Conservation (phyloP, 2,113 vertebrate genomes). For the Chloebia gouldiae region DNA sequence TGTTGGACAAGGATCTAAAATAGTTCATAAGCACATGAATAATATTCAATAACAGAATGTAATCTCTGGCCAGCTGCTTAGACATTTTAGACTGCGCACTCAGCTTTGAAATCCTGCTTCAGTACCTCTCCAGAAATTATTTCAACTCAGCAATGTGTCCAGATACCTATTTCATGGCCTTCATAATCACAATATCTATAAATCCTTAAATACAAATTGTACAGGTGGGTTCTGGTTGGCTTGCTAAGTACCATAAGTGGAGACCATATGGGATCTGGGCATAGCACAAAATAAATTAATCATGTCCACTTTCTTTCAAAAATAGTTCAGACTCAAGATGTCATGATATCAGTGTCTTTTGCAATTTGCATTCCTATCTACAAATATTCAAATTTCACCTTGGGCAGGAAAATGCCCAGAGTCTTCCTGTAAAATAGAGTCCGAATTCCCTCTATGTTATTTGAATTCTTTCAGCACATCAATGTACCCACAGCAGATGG, state of each 20-base stretch:
- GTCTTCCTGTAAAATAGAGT: neutral
- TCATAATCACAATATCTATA: neutral
- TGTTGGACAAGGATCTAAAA: neutral
- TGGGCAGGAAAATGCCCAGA: neutral
- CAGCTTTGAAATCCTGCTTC: neutral
- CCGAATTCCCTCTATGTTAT: neutral
- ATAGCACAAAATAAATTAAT: neutral
- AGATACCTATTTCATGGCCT: neutral
- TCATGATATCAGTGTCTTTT: neutral
- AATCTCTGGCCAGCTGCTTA: neutral
- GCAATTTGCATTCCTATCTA: neutral
- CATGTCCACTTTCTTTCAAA: neutral
- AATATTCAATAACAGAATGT: neutral
- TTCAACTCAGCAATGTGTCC: neutral
- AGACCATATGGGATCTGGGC: neutral
- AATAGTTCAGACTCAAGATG: neutral
- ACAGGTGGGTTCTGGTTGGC: neutral
- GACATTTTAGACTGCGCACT: neutral
- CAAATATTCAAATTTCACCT: neutral
- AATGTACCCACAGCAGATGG: neutral
- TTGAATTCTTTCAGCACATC: neutral
- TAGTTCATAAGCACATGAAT: neutral
- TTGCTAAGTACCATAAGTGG: neutral
- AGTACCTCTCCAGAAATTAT: neutral
- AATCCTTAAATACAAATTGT: neutral